Conservation (phyloP, 2,113 vertebrate genomes). For the Spea multiplicata region DNA sequence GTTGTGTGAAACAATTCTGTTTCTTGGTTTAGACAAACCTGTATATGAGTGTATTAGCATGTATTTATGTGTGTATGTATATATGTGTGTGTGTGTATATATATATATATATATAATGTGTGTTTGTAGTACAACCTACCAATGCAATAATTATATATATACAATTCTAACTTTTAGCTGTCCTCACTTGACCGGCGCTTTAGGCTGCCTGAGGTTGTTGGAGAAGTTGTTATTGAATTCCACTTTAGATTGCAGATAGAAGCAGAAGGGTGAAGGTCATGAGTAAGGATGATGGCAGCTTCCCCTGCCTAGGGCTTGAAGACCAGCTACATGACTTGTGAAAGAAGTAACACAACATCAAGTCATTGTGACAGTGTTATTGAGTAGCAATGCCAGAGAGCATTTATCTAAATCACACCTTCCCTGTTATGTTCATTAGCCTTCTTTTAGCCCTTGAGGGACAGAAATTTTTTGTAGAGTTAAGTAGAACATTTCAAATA, state of each 20-base stretch:
- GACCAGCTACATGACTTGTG: conserved; percentile 30
- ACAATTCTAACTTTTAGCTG: background rate
- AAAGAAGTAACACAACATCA: conserved; percentile 20
- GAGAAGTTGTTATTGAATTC: conserved; percentile 27
- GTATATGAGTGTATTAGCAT: too few relatives aligned
- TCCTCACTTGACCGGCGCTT: conserved; percentile 24
- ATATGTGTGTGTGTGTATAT: too few relatives aligned
- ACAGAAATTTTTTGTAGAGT: background rate
- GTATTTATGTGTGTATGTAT: too few relatives aligned
- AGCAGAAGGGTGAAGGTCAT: conserved; percentile 9
- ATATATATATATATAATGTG: too few relatives aligned
- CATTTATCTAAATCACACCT: conserved; percentile 30
- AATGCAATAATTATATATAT: background rate
- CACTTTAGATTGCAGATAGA: conserved; percentile 25
- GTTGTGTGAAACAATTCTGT: too few relatives aligned
- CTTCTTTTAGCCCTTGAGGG: background rate
- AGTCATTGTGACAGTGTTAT: conserved; percentile 36
- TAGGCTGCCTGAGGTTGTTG: conserved; percentile 23
- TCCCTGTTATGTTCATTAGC: conserved; percentile 15
- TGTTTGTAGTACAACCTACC: background rate
- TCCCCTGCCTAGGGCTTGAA: conserved; percentile 13
- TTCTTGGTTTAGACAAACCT: too few relatives aligned
- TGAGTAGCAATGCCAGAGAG: conserved; percentile 19
- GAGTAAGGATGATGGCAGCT: conserved; percentile 18
- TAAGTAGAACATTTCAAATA: background rate